A percentile compares a stretch with the other conserved stretches of the same genome.
These are phyloP conservation scores for Cerastoderma edule DNA, from an alignment of 2,888 invertebrate genomes.

Conservation along the genomic window DNA sequence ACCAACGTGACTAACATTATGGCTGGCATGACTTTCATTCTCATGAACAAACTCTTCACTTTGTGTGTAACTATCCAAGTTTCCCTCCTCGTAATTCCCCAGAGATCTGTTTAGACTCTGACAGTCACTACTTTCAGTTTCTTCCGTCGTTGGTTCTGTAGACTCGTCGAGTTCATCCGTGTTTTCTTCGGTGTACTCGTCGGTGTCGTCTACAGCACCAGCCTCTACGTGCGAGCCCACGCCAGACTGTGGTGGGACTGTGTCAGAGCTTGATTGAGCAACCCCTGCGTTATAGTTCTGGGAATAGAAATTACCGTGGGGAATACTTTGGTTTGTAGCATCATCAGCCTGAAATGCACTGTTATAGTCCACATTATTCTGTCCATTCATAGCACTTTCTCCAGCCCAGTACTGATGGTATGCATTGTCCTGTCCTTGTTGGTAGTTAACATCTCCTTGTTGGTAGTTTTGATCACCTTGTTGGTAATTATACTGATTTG, in stretches of 20 bases:
- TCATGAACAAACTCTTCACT: conserved; percentile 45
- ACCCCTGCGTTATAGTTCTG: conserved; percentile 1
- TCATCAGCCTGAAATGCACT: conserved; percentile 6
- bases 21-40: conserved; percentile 25
- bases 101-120: conserved; percentile 51
- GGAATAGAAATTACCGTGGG: conserved; percentile 18
- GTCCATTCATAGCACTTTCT: conserved; percentile 13
- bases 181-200: conserved; percentile 24
- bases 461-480: conserved; percentile 13
- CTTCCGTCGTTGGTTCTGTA: conserved; percentile 32
- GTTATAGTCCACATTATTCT: conserved; percentile 15
- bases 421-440: conserved; percentile 14
- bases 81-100: conserved; percentile 30
- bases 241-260: neutral
- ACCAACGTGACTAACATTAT: conserved; percentile 23
- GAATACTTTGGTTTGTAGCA: conserved; percentile 17
- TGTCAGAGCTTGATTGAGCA: neutral
- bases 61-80: conserved; percentile 21
- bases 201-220: conserved; percentile 1
- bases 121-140: conserved; percentile 29
- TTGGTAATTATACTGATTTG: conserved; percentile 32
- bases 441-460: conserved; percentile 1
- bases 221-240: neutral
- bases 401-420: conserved; percentile 48
- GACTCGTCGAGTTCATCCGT: conserved; percentile 40